Evolutionary conservation across 2,888 invertebrate genomes (phyloP), one percentile per base, ranked within the genome.

Genomic region (Papilio demoleus): DNA sequence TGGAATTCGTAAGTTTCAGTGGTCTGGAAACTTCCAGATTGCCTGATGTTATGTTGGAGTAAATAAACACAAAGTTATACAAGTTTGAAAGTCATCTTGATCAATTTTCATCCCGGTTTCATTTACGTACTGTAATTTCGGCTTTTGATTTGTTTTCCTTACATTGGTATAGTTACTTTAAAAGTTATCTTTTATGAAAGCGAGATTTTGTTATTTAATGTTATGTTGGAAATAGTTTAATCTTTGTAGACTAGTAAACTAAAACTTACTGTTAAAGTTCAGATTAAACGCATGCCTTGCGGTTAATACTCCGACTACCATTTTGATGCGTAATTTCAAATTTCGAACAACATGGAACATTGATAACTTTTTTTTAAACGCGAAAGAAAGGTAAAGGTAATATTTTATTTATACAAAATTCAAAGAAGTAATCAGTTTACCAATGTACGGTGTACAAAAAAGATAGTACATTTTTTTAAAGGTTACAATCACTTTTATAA

Each of bases 51-150:
- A 12, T 12, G 50, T 50, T 14, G 50, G 8, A 27, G 9, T 56
- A 17, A 56, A 56, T 17, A 53, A 53, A 56, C 9, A 17, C 8
- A 53, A 53, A 53, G 14, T 50, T 27, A 14, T 3, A 24, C 24
- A 56, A 56, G 17, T 56, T 56, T 31, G 31, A 56, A 56, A 56
- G 53, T 31, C 31, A 31, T 56, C 9, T 31, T n/a, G 53, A 56
- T 56, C 27, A 53, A 53, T 53, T 53, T 31, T 31, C 31, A 53
- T 17, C 19, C 1, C 22, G 50, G 24, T 50, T 14, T 27, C 24
- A 24, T 12, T 53, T 53, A 53, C 11, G 2, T 47, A 17, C 3
- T 2, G 22, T 47, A 47, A 22, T 53, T 27, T 1, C 31, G 14
- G 27, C 2, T 56, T 31, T 8, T 56, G 6, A 2, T 8, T 27